Percentiles rank a stretch among this genome's conserved stretches.
Evolutionary conservation across 2,888 invertebrate species (phyloP).

Genomic region (Leucoptera coffeella): DNA sequence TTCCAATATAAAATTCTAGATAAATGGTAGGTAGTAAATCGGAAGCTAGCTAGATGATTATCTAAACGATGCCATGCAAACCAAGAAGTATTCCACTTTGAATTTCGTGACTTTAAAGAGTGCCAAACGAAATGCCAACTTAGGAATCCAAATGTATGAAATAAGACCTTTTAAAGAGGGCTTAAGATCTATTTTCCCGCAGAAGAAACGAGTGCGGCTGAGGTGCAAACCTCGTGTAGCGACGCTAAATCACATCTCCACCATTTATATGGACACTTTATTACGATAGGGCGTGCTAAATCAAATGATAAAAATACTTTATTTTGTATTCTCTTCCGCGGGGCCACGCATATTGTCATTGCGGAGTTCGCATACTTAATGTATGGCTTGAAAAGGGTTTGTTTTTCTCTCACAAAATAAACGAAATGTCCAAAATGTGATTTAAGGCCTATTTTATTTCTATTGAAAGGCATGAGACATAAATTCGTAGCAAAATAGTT

Average conservation of each 20-base stretch:
- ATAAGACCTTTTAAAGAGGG: slow-evolving; percentile 2
- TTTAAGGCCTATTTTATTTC: no score
- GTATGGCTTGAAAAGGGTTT: no score
- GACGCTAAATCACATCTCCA: slow-evolving; percentile 43
- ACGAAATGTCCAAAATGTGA: no score
- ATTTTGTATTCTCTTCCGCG: slow-evolving; percentile 36
- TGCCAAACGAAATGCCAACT: slow-evolving; percentile 1
- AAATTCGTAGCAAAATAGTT: no score
- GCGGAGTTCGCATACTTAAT: no score
- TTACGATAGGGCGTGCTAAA: slow-evolving; percentile 46
- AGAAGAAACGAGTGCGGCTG: slow-evolving; percentile 15
- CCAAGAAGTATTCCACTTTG: slow-evolving; percentile 1
- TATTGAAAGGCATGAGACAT: no score
- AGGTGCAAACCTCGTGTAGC: slow-evolving; percentile 32
- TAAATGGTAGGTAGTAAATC: no score
- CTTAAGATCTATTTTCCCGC: slow-evolving; percentile 6
- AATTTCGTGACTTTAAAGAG: slow-evolving; percentile 2
- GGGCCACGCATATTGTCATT: slow-evolving; percentile 34
- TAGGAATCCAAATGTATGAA: slow-evolving; percentile 1
- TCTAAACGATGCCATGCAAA: slow-evolving; percentile 1
- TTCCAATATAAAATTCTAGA: no score
- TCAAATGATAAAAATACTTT: slow-evolving; percentile 52
- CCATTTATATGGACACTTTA: slow-evolving; percentile 51
- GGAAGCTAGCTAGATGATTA: no score
- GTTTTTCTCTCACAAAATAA: no score